Evolutionary conservation across 2,797 vertebrate species (phyloP).

Genomic region (Parotocinclus haroldoi): DNA sequence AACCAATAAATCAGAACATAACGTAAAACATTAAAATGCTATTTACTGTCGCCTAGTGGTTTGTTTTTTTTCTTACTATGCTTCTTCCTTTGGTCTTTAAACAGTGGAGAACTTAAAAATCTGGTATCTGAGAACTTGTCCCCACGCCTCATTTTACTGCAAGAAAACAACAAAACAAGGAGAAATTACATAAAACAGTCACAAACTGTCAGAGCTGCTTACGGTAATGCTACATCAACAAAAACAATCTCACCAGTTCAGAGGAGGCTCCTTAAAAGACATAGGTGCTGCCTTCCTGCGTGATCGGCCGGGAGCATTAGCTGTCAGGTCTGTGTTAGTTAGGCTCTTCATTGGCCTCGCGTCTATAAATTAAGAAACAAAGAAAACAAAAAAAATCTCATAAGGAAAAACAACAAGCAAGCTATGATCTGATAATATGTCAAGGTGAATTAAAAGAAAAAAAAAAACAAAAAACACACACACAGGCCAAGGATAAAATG

Average conservation of each 20-base stretch:
- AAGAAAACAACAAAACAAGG: conserved; percentile 12
- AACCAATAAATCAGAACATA: background rate
- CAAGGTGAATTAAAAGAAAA: no score
- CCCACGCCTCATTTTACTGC: conserved; percentile 74
- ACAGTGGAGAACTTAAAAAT: conserved; percentile 68
- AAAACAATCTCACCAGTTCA: conserved; percentile 62
- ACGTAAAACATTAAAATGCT: background rate
- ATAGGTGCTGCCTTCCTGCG: conserved; percentile 51
- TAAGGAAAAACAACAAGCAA: no score
- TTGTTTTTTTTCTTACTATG: background rate
- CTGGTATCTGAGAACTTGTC: conserved; percentile 64
- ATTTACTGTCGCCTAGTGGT: conserved; percentile 10
- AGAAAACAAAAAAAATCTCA: background rate
- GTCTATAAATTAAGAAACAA: conserved; percentile 43
- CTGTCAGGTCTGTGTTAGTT: conserved; percentile 58
- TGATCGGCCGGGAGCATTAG: conserved; percentile 33
- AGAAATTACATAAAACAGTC: background rate
- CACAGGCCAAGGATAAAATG: no score
- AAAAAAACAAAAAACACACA: no score
- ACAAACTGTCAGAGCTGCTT: background rate
- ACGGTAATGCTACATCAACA: background rate
- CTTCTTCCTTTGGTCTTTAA: conserved; percentile 56
- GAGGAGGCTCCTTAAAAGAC: conserved; percentile 68
- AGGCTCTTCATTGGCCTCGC: conserved; percentile 56
- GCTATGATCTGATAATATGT: no score